Percentiles rank a stretch among this genome's conserved stretches.
Conservation (phyloP, 2,113 vertebrate genomes). For the Lepidiolamprologus cunningtoni region DNA sequence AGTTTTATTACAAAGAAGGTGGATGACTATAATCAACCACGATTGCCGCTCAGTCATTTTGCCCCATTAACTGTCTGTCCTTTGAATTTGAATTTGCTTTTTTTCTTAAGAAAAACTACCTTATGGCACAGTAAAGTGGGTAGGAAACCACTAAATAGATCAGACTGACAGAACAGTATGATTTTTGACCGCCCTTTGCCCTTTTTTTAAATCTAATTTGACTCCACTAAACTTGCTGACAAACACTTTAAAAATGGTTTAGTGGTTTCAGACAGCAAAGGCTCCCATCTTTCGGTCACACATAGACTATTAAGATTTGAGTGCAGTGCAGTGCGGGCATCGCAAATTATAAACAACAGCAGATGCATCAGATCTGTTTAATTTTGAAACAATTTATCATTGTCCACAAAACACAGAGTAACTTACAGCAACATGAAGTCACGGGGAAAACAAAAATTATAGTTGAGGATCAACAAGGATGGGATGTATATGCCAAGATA, state of each 20-base stretch:
- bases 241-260: background rate
- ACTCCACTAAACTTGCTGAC: background rate
- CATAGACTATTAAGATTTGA: background rate
- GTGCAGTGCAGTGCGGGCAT: background rate
- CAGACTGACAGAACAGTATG: background rate
- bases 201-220: background rate
- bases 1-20: background rate
- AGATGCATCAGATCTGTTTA: background rate
- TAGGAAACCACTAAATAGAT: background rate
- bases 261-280: background rate
- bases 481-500: background rate
- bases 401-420: background rate
- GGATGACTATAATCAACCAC: background rate
- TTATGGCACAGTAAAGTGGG: background rate
- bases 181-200: background rate
- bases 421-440: background rate
- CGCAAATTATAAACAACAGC: background rate
- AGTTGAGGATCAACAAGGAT: background rate
- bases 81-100: background rate
- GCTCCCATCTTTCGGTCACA: background rate
- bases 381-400: conserved; percentile 14
- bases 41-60: background rate
- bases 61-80: background rate
- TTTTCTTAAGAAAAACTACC: background rate
- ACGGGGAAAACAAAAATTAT: background rate